A percentile compares a stretch with the other conserved stretches of the same genome.
phyloP scores from a whole-genome alignment of 2,888 invertebrate genomes.

The Toxonevra muliebris region DNA sequence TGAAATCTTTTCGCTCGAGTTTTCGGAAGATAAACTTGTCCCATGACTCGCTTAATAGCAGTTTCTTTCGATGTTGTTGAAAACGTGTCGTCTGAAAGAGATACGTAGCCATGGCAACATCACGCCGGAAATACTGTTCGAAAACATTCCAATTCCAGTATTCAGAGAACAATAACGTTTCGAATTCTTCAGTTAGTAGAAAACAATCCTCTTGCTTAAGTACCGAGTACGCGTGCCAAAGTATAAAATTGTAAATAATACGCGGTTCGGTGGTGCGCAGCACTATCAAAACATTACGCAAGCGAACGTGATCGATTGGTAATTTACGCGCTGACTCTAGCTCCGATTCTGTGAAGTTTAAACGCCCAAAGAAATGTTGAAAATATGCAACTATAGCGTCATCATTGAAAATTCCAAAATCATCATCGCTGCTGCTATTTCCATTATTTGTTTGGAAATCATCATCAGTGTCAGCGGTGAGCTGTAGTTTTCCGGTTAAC shows the following conservation, averaged over 20 bases:
- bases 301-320: slow-evolving; percentile 44
- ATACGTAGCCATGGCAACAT: slow-evolving; percentile 57
- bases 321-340: slow-evolving; percentile 49
- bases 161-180: slow-evolving; percentile 53
- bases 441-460: too few species aligned
- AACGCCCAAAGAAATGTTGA: slow-evolving; percentile 41
- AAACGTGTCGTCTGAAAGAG: slow-evolving; percentile 58
- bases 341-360: slow-evolving; percentile 50
- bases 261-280: slow-evolving; percentile 50
- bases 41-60: slow-evolving; percentile 49
- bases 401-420: slow-evolving; percentile 24
- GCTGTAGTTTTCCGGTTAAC: slow-evolving; percentile 36
- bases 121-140: slow-evolving; percentile 43
- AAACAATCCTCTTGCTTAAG: slow-evolving; percentile 52
- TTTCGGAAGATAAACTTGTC: slow-evolving; percentile 47
- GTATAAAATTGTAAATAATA: slow-evolving; percentile 54
- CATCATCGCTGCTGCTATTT: neutral
- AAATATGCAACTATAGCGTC: slow-evolving; percentile 50
- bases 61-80: slow-evolving; percentile 50
- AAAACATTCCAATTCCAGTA: slow-evolving; percentile 59
- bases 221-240: slow-evolving; percentile 54
- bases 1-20: slow-evolving; percentile 52
- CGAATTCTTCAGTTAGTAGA: slow-evolving; percentile 51
- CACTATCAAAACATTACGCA: slow-evolving; percentile 45
- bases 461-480: slow-evolving; percentile 2